phyloP scores from a whole-genome alignment of 2,113 vertebrate genomes.

The Sylvia atricapilla region DNA sequence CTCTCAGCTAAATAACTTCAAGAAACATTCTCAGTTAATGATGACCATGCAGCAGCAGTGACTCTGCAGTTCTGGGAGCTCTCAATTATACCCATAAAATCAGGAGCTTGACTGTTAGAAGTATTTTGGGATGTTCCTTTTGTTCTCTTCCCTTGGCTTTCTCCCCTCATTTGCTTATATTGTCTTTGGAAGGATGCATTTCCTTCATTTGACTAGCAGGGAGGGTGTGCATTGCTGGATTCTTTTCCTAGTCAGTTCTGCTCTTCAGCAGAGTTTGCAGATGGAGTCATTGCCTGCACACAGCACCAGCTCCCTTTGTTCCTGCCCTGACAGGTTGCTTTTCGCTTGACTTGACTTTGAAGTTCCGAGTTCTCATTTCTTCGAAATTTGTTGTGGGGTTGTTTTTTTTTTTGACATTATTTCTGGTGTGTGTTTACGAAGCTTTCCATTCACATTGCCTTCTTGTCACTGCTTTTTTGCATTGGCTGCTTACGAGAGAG shows the following conservation, averaged over 20 bases:
- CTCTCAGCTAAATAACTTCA: neutral
- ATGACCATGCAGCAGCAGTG: neutral
- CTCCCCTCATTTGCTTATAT: neutral
- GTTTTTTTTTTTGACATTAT: neutral
- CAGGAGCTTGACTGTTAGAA: neutral
- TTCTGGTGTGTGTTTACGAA: neutral
- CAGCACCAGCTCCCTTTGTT: neutral
- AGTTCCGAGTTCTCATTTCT: conserved; percentile 7
- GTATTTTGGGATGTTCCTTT: neutral
- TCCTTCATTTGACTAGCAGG: neutral
- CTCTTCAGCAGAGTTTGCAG: neutral
- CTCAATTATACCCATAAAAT: neutral
- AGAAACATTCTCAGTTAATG: neutral
- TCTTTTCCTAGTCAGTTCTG: neutral
- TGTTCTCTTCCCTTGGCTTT: neutral
- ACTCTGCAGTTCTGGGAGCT: neutral
- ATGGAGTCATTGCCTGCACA: neutral
- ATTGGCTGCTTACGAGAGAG: neutral
- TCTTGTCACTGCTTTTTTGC: conserved; percentile 15
- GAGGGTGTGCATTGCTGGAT: neutral
- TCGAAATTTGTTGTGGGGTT: conserved; percentile 26
- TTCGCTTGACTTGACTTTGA: conserved; percentile 3
- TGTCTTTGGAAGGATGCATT: neutral
- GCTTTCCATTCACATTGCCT: conserved; percentile 23
- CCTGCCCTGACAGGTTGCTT: conserved; percentile 37